Conservation (phyloP, 2,797 vertebrate species). For the Typhlichthys eigenmanni region DNA sequence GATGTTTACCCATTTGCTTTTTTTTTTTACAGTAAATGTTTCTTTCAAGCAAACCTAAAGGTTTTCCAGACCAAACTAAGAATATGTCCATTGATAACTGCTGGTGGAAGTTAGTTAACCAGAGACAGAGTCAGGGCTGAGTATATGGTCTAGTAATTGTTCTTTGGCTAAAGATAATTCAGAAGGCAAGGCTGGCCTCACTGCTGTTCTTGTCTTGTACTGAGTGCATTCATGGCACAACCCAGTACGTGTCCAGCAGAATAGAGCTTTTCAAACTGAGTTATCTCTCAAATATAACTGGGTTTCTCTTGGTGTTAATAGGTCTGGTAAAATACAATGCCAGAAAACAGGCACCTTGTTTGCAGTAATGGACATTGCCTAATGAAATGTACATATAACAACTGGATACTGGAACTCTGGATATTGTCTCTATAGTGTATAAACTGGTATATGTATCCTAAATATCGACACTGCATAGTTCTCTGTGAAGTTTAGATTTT, state of each 20-base stretch:
- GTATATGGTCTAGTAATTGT: conserved; percentile 39
- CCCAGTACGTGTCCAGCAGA: conserved; percentile 7
- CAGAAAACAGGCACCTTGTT: too few species aligned
- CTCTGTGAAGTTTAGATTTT: too few species aligned
- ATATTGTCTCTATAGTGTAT: too few species aligned
- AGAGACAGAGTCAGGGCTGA: conserved; percentile 30
- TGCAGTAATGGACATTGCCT: too few species aligned
- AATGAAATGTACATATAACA: too few species aligned
- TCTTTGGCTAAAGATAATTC: conserved; percentile 35
- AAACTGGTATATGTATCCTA: too few species aligned
- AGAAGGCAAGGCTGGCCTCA: conserved; percentile 24
- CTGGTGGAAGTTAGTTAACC: conserved; percentile 51
- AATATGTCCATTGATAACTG: conserved; percentile 46
- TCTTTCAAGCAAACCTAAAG: conserved; percentile 20
- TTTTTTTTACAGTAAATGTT: conserved; percentile 28
- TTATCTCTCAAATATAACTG: background rate
- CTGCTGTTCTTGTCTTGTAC: conserved; percentile 22
- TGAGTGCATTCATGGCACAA: conserved; percentile 21
- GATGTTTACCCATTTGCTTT: conserved; percentile 21
- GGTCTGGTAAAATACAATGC: too few species aligned
- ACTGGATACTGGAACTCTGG: too few species aligned
- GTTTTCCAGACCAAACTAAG: conserved; percentile 45
- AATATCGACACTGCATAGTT: too few species aligned
- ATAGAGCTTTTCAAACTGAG: background rate
- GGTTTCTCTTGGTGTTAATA: too few species aligned